Evolutionary conservation across 92 coral and sea anemone genomes (phyloP).

Genomic region (Porites evermanni): DNA sequence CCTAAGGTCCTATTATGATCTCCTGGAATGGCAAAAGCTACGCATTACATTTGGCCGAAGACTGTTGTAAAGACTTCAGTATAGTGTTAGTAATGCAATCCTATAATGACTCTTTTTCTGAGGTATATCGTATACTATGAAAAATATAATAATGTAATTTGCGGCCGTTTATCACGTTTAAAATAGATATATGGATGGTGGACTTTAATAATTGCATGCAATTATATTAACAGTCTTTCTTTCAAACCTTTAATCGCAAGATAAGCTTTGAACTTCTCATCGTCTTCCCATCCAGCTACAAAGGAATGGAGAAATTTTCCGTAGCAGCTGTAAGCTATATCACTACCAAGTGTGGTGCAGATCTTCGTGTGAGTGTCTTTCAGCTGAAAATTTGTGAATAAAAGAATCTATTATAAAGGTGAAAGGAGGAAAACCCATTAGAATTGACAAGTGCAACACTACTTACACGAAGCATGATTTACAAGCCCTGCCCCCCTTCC

Average conservation of each 20-base stretch:
- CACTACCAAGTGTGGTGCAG: slow-evolving; percentile 91
- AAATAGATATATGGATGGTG: too few relatives aligned
- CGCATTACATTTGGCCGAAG: too few relatives aligned
- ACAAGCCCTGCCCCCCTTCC: too few relatives aligned
- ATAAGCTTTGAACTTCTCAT: slow-evolving; percentile 92
- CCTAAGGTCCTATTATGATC: too few relatives aligned
- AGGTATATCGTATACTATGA: neutral
- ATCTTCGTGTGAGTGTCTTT: slow-evolving; percentile 90
- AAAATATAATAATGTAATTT: neutral
- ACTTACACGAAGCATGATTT: too few relatives aligned
- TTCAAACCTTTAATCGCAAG: slow-evolving; percentile 90
- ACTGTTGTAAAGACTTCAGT: too few relatives aligned
- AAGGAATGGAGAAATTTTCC: slow-evolving; percentile 95
- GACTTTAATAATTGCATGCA: too few relatives aligned
- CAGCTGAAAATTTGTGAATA: slow-evolving; percentile 49
- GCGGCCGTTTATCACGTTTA: neutral
- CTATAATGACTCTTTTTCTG: too few relatives aligned
- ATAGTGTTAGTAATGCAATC: too few relatives aligned
- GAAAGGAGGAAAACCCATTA: neutral
- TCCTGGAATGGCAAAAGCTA: too few relatives aligned
- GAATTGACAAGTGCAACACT: neutral
- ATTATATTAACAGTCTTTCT: too few relatives aligned
- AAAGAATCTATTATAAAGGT: neutral
- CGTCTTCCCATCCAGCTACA: slow-evolving; percentile 99
- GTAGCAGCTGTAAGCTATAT: slow-evolving; percentile 97